phyloP scores from a whole-genome alignment of 2,888 invertebrate genomes.

The Phengaris alcon region DNA sequence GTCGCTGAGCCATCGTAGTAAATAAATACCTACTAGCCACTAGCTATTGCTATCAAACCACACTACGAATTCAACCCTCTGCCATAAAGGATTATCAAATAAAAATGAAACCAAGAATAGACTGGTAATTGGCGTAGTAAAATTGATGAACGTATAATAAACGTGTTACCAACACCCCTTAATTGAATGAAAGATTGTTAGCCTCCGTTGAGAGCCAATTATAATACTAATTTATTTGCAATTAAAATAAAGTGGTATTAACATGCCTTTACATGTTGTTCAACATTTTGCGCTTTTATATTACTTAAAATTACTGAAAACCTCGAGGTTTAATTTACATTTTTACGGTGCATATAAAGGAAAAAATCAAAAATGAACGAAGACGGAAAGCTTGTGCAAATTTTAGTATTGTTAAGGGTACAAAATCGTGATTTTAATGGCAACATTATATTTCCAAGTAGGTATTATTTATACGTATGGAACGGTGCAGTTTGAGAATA shows the following conservation, averaged over 20 bases:
- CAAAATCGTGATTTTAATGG: too few species aligned
- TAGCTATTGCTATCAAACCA: too few species aligned
- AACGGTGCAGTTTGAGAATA: not conserved
- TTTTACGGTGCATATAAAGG: too few species aligned
- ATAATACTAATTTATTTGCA: constrained; percentile 25
- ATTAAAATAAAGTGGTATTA: constrained; percentile 24
- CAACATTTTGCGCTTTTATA: not conserved
- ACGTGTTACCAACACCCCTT: constrained; percentile 33
- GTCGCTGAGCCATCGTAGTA: too few species aligned
- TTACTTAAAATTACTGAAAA: too few species aligned
- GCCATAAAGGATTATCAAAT: not conserved
- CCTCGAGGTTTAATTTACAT: not conserved
- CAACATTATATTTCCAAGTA: not conserved
- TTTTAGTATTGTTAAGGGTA: too few species aligned
- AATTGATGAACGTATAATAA: constrained; percentile 29
- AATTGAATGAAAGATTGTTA: constrained; percentile 38
- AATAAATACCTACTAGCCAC: too few species aligned
- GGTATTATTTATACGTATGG: not conserved
- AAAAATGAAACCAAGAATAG: constrained; percentile 13
- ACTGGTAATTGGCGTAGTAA: constrained; percentile 11
- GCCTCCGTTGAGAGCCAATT: constrained; percentile 36
- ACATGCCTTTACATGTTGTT: not conserved
- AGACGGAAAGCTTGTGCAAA: too few species aligned
- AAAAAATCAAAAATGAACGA: too few species aligned
- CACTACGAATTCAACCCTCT: too few species aligned